Evolutionary conservation across 2,888 invertebrate genomes (phyloP).

Genomic region (Ophion obscuratus): DNA sequence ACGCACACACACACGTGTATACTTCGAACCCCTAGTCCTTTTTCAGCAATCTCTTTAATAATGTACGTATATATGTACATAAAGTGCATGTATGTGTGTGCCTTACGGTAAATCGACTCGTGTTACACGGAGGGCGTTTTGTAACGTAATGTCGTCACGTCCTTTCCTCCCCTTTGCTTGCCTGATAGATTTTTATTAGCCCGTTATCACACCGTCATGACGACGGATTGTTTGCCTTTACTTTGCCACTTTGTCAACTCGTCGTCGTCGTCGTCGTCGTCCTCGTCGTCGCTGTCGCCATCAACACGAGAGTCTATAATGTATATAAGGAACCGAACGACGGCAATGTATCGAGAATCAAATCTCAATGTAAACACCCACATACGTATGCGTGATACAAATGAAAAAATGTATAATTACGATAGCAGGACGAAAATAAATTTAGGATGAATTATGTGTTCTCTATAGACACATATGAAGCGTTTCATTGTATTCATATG

Average conservation of each 20-base stretch:
- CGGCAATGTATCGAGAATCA: slow-evolving; percentile 36
- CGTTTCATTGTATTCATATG: too few species aligned
- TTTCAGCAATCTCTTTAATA: neutral
- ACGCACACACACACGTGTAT: neutral
- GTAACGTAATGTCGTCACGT: slow-evolving; percentile 47
- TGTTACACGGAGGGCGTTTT: slow-evolving; percentile 55
- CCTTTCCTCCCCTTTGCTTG: slow-evolving; percentile 15
- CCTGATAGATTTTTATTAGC: slow-evolving; percentile 74
- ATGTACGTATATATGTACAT: neutral
- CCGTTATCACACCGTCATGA: slow-evolving; percentile 72
- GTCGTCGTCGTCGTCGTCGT: slow-evolving; percentile 22
- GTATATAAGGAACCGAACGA: slow-evolving; percentile 14
- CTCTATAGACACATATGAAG: too few species aligned
- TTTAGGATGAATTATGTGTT: neutral
- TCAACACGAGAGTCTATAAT: slow-evolving; percentile 15
- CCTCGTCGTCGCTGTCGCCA: slow-evolving; percentile 25
- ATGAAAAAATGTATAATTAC: slow-evolving; percentile 1
- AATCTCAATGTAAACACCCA: slow-evolving; percentile 1
- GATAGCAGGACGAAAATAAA: slow-evolving; percentile 16
- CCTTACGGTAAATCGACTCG: slow-evolving; percentile 8
- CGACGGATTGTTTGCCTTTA: slow-evolving; percentile 73
- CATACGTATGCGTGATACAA: neutral
- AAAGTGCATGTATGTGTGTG: slow-evolving; percentile 12
- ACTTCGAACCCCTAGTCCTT: too few species aligned
- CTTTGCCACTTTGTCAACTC: slow-evolving; percentile 68